Percentiles rank a stretch among this genome's conserved stretches.
phyloP scores from a whole-genome alignment of 2,113 vertebrate species.

The Crotalus helleri region DNA sequence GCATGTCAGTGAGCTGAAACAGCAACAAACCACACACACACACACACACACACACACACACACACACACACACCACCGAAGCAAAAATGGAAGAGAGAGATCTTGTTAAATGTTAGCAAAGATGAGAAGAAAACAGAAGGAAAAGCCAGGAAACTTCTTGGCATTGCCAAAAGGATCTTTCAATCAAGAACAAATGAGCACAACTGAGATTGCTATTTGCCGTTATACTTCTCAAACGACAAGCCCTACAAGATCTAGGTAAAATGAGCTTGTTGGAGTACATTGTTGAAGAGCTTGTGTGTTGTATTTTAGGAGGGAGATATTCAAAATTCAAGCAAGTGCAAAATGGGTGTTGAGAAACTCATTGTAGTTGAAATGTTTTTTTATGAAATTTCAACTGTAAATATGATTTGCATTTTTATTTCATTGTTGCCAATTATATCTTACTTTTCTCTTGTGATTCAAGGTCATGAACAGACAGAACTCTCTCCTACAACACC shows the following conservation, averaged over 20 bases:
- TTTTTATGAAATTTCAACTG: background rate
- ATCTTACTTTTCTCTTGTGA: background rate
- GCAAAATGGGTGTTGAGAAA: background rate
- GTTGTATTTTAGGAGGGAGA: background rate
- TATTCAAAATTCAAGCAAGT: background rate
- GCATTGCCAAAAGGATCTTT: background rate
- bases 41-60: too few species aligned
- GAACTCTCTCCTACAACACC: background rate
- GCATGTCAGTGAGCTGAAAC: conserved; percentile 3
- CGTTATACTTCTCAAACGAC: background rate
- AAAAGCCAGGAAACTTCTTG: background rate
- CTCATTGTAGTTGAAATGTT: background rate
- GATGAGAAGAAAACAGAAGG: conserved; percentile 17
- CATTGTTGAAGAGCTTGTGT: background rate
- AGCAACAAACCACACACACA: background rate
- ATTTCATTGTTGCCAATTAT: background rate
- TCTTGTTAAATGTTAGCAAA: conserved; percentile 10
- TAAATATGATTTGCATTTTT: background rate
- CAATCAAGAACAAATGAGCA: background rate
- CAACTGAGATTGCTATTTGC: background rate
- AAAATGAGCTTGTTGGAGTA: background rate
- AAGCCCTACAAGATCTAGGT: background rate
- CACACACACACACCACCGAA: background rate
- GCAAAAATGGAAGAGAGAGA: conserved; percentile 1
- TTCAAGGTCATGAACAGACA: background rate